Conservation (phyloP, 2,888 invertebrate genomes). For the Ashinkailepas kermadecensis region DNA sequence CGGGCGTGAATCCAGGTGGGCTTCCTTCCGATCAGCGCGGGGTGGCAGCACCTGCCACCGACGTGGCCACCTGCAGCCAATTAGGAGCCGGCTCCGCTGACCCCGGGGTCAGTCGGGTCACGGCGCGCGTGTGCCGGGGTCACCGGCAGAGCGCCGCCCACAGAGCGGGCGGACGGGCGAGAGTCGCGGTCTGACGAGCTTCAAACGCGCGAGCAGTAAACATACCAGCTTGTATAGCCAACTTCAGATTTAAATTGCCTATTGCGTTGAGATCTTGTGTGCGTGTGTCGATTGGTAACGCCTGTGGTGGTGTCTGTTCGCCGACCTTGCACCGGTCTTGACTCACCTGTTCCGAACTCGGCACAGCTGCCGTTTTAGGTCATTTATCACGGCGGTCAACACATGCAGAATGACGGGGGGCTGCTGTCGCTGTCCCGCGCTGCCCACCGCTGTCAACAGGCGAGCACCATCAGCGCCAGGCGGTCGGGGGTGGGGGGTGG, state of each 20-base stretch:
- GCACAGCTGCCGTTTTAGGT: too few relatives aligned
- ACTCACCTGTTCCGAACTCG: too few relatives aligned
- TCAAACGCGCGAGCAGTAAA: too few relatives aligned
- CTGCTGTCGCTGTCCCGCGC: background rate
- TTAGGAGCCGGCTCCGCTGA: constrained; percentile 66
- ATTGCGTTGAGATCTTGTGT: too few relatives aligned
- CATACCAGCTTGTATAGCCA: too few relatives aligned
- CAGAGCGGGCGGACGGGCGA: too few relatives aligned
- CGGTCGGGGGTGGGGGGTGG: constrained; percentile 86
- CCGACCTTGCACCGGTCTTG: too few relatives aligned
- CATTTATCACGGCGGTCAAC: too few relatives aligned
- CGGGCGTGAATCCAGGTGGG: background rate
- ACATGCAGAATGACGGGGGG: constrained; percentile 18
- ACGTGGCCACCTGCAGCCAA: constrained; percentile 91
- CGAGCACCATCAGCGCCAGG: constrained; percentile 80
- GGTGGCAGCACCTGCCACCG: constrained; percentile 90
- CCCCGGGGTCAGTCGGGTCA: constrained; percentile 81
- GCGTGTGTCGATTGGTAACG: too few relatives aligned
- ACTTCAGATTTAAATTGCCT: too few relatives aligned
- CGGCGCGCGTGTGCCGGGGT: constrained; percentile 80
- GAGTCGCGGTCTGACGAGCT: too few relatives aligned
- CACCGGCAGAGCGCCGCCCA: constrained; percentile 2
- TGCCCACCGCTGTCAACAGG: constrained; percentile 70
- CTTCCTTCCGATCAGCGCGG: constrained; percentile 70
- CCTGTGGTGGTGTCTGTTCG: too few relatives aligned